Evolutionary conservation across 1,140 invertebrate genomes (phyloP).

Genomic region (Drosophila subpulchrella): DNA sequence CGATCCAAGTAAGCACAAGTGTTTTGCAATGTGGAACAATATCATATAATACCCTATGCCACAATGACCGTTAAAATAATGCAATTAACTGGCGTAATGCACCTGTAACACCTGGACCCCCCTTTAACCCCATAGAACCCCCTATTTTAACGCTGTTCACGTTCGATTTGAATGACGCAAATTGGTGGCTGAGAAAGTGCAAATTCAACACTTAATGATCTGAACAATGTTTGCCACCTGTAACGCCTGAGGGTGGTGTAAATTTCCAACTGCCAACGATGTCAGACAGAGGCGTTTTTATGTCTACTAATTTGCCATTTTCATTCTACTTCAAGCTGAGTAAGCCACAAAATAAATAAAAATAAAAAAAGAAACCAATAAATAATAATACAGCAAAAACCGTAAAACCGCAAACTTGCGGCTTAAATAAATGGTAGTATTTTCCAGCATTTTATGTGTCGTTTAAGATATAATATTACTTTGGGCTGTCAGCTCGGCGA

Average conservation of each 20-base stretch:
- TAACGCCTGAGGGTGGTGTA: slow-evolving; percentile 31
- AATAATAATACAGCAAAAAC: slow-evolving; percentile 2
- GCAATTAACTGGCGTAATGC: slow-evolving; percentile 55
- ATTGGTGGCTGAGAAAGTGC: slow-evolving; percentile 56
- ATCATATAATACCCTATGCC: neutral
- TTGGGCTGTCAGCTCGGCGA: slow-evolving; percentile 12
- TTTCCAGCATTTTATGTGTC: slow-evolving; percentile 15
- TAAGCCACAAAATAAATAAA: slow-evolving; percentile 5
- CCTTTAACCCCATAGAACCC: slow-evolving; percentile 3
- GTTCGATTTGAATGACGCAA: slow-evolving; percentile 75
- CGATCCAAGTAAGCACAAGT: neutral
- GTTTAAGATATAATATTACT: slow-evolving; percentile 34
- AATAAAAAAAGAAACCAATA: neutral
- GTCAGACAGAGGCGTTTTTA: slow-evolving; percentile 44
- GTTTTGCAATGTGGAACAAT: neutral
- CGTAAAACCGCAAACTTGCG: slow-evolving; percentile 43
- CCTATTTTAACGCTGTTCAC: slow-evolving; percentile 27
- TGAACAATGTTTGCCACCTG: slow-evolving; percentile 62
- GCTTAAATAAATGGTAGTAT: slow-evolving; percentile 34
- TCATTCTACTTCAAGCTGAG: slow-evolving; percentile 12
- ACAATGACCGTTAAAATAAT: slow-evolving; percentile 23
- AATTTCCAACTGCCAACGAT: slow-evolving; percentile 55
- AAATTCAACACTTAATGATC: slow-evolving; percentile 66
- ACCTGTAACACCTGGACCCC: slow-evolving; percentile 5
- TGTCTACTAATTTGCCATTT: slow-evolving; percentile 32